Base-by-base conservation (phyloP, 2,113 vertebrate species). In the Ammospiza nelsoni region DNA sequence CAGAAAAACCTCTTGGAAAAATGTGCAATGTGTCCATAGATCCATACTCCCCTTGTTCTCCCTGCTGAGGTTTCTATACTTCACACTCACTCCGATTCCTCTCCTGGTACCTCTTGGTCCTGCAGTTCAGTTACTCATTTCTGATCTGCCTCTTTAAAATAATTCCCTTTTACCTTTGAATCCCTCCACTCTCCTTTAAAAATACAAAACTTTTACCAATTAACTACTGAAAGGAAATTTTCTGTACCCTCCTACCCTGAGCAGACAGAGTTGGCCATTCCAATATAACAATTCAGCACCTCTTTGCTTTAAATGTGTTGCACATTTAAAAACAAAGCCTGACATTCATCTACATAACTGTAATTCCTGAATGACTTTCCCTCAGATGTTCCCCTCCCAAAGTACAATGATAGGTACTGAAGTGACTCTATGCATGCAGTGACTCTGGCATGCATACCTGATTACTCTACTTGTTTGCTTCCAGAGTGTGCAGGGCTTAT, bases 341-440 rank as follows among this genome's bases (percentile, higher is more conserved):
- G 68, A 49, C 76, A 84, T 80, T 89, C 75, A 81, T 54, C 84
- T 84, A 91, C 23, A 71, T 66, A 62, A 71, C 51, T 71, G 24
- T 54, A 84, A 94, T 91, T 87, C 84, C 73, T 75, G 84, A 57
- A 68, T 87, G 66, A 65, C 62, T 90, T 85, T 61, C 58, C 72
- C 71, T 90, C 48, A 72, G 92, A 44, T 82, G 33, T 46, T 91
- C 51, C 35, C 48, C 33, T 84, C 75, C 81, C 63, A 55, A 84
- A 87, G 43, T 49, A 76, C 41, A 76, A 66, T 92, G 68, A 61
- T 2, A 77, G 65, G 14, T 49, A 68, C 43, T 52, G 62, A 87
- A 95, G 41, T 61, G 37, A 65, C 62, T 81, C 43, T 76, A 11
- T 39, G 63, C 46, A 87, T 23, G 33, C 55, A 39, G 23, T 46